Percentiles rank a stretch among this genome's conserved stretches.
Conservation (phyloP, 2,797 vertebrate species). For the Sitta carolinensis region DNA sequence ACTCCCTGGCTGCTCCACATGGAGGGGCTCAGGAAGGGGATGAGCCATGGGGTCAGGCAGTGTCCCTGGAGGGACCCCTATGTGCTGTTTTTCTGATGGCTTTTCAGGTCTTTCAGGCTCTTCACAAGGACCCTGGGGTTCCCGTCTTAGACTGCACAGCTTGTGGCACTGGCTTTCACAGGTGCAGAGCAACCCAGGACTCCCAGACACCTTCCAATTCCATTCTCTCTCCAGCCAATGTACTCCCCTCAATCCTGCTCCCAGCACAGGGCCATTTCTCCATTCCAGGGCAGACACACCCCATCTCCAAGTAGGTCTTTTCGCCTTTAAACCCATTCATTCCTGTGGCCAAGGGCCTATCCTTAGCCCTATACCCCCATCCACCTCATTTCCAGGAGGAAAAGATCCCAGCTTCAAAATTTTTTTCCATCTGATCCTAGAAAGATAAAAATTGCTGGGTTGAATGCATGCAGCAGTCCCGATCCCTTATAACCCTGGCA, state of each 20-base stretch:
- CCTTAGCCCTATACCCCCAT: neutral
- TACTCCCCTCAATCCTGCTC: neutral
- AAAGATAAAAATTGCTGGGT: rapidly evolving
- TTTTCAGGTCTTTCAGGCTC: neutral
- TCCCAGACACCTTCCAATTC: neutral
- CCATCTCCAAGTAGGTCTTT: neutral
- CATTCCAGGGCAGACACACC: neutral
- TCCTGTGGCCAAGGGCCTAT: neutral
- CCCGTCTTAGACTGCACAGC: neutral
- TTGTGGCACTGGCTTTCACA: neutral
- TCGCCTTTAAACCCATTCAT: neutral
- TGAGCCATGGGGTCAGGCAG: neutral
- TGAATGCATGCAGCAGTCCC: rapidly evolving
- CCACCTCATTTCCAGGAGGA: neutral
- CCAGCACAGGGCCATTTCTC: neutral
- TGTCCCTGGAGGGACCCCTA: neutral
- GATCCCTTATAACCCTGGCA: neutral
- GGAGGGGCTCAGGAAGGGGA: rapidly evolving
- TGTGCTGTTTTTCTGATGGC: neutral
- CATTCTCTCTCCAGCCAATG: too few relatives aligned
- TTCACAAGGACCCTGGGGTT: neutral
- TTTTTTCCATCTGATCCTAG: neutral
- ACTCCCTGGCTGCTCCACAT: neutral
- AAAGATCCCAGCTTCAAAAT: neutral
- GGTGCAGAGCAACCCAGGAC: neutral